Conservation (phyloP, 2,888 invertebrate genomes). For the Syrista parreyssii region DNA sequence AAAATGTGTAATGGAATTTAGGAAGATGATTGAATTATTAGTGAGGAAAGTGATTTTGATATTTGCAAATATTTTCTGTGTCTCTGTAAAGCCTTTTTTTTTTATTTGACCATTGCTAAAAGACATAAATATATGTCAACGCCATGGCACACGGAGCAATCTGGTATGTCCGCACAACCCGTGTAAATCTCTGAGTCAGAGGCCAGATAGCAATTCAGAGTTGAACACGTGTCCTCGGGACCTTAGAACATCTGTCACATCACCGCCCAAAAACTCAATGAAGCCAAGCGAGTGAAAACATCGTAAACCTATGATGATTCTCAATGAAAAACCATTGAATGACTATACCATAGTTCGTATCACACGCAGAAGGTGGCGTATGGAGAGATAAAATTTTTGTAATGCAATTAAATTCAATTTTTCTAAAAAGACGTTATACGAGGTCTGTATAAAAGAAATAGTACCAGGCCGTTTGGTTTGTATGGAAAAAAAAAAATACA, state of each 20-base stretch:
- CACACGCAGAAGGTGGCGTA: background rate
- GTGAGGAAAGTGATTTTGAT: background rate
- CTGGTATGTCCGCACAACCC: background rate
- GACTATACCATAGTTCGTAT: conserved; percentile 1
- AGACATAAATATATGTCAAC: conserved; percentile 1
- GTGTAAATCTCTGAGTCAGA: conserved; percentile 7
- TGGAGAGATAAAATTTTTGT: background rate
- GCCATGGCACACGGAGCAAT: background rate
- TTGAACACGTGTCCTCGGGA: conserved; percentile 22
- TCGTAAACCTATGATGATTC: conserved; percentile 18
- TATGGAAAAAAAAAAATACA: background rate
- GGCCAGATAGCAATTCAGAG: conserved; percentile 13
- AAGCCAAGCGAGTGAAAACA: conserved; percentile 21
- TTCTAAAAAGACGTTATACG: background rate
- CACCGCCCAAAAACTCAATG: conserved; percentile 23
- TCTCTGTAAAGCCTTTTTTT: background rate
- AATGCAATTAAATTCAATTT: background rate
- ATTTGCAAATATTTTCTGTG: background rate
- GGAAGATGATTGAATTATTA: background rate
- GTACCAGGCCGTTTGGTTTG: background rate
- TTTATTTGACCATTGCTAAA: background rate
- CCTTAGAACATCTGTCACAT: conserved; percentile 21
- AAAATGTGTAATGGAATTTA: background rate
- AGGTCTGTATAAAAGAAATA: background rate
- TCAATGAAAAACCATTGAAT: conserved; percentile 15